These are phyloP conservation scores for Bos javanicus DNA, from an alignment of 2,113 vertebrate genomes.

Conservation along the genomic window DNA sequence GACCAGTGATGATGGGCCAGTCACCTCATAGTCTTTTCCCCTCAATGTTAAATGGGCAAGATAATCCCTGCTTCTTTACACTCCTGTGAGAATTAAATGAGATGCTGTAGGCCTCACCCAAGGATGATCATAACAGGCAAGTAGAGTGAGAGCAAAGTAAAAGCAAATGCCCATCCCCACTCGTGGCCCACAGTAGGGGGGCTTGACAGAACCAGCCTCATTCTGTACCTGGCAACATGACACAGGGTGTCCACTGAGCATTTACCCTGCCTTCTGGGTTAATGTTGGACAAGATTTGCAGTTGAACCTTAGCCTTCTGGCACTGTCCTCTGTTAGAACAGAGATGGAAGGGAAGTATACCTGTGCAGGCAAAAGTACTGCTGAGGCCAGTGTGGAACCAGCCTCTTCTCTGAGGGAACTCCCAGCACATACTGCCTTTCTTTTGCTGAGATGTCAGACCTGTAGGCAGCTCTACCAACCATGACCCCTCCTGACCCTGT, in stretches of 20 bases:
- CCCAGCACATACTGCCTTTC: neutral
- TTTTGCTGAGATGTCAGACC: neutral
- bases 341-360: neutral
- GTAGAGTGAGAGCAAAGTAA: neutral
- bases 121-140: neutral
- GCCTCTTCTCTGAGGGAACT: neutral
- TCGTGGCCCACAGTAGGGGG: neutral
- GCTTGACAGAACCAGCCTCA: neutral
- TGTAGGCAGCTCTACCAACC: neutral
- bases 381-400: neutral
- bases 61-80: neutral
- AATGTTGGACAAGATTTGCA: neutral
- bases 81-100: neutral
- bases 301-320: neutral
- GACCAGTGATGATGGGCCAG: neutral
- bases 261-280: neutral
- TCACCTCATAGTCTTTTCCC: neutral
- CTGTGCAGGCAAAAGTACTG: neutral
- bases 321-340: neutral
- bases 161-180: neutral
- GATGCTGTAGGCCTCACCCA: neutral
- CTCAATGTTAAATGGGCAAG: neutral
- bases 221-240: neutral
- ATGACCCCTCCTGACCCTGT: neutral
- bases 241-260: neutral